Evolutionary conservation across 2,113 vertebrate species (phyloP), one percentile per base, ranked within the genome.

Genomic region (Thunnus thynnus): DNA sequence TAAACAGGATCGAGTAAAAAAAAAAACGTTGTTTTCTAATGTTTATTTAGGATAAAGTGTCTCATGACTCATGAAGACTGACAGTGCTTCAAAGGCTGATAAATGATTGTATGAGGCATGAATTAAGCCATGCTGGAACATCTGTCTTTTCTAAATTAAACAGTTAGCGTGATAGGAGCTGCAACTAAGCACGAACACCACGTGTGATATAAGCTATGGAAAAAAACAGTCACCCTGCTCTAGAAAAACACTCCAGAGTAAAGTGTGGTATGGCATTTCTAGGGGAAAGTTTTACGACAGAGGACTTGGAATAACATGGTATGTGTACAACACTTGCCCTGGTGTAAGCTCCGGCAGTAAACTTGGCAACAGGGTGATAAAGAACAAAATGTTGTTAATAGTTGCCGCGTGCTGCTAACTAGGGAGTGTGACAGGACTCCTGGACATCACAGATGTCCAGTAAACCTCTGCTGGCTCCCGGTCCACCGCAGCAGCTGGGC

Each of bases 311-410:
- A 86, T 70, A 69, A 25, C 1, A 12, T 18, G 54, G 30, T 30
- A 22, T 82, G 67, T 81, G 61, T 52, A 27, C 47, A 76, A 55
- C 58, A 16, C 72, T 74, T 41, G 55, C 52, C 41, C 54, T 55
- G 16, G 9, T 52, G 17, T 68, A 36, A 80, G 61, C 41, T 72
- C 67, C 66, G 27, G 57, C 58, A 78, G 57, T 83, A 84, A 88
- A 90, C 85, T 72, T 84, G 79, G 64, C 86, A 74, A 82, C 76
- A 78, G 48, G 55, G 70, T 32, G 69, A 86, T 85, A 90, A 91
- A 91, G 74, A 82, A 82, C 10, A 61, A 83, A 85, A 83, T 80
- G 86, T 12, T 86, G 92, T 86, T 88, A 88, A 93, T 61, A 74
- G 77, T 17, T 56, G 55, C 67, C 27, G 57, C 1, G 46, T 50